Evolutionary conservation across 2,113 vertebrate species (phyloP), one percentile per base, ranked within the genome.

Genomic region (Dermatemys mawii): DNA sequence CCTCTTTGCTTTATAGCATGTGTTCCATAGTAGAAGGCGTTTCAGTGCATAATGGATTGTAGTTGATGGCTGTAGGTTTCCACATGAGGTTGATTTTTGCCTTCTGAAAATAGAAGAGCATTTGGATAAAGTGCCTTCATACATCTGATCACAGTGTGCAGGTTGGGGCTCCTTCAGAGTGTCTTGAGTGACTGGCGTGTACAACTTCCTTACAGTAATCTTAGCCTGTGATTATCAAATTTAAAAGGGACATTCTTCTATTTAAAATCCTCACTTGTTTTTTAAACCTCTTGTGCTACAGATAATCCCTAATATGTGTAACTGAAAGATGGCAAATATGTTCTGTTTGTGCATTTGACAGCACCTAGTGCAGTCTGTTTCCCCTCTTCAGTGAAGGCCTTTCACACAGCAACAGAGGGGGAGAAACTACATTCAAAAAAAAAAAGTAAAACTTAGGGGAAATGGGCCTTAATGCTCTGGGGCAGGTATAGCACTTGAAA

Each of bases 221-320:
- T 67, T 2, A 7, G 49, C 55, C 81, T 44, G 85, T 8, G 63
- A 17, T 63, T 57, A 46, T 50, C 32, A n/a, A 21, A 16, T n/a
- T 4, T 0, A 0, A 12, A 27, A 49, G 55, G 89, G 76, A 88
- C 10, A 21, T 12, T 4, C 11, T 21, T 67, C 13, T 35, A 4
- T 16, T n/a, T 54, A 19, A 78, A 10, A 50, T 38, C 84, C 35
- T 38, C 63, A 21, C 2, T n/a, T 35, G n/a, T 38, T 53, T 53
- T 53, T 53, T 53, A 22, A 53, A 22, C 63, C 19, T 70, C 19
- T 16, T 50, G 24, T 11, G 8, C 82, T 78, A 41, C 29, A 12
- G 0, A 0, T 41, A 6, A 44, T n/a, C 38, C 67, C 49, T 51
- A 44, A 13, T 12, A 11, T 14, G 29, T 14, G 22, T 50, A 5